phyloP scores from a whole-genome alignment of 2,888 invertebrate species.

The Brenthis hecate region DNA sequence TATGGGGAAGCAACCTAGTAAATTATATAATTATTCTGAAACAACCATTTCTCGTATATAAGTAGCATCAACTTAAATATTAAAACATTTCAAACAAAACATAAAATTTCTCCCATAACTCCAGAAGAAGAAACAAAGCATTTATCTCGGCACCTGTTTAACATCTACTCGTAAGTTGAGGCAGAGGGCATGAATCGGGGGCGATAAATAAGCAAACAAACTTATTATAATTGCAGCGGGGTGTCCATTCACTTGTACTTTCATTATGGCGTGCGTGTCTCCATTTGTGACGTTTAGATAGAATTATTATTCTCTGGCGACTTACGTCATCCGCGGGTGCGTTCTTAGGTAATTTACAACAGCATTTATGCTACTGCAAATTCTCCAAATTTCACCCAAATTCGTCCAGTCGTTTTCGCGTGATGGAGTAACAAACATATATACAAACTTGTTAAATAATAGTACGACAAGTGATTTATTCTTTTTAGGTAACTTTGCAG shows the following conservation, averaged over 20 bases:
- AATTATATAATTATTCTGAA: too few species aligned
- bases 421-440: too few species aligned
- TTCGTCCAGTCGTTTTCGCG: too few species aligned
- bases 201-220: slow-evolving; percentile 35
- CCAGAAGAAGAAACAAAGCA: slow-evolving; percentile 8
- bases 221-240: slow-evolving; percentile 49
- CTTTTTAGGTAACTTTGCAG: too few species aligned
- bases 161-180: slow-evolving; percentile 27
- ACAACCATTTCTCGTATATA: too few species aligned
- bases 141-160: slow-evolving; percentile 38
- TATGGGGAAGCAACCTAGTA: too few species aligned
- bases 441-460: too few species aligned
- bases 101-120: slow-evolving; percentile 10
- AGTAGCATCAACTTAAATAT: not conserved
- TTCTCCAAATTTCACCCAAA: too few species aligned
- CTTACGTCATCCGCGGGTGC: too few species aligned
- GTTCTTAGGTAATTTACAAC: too few species aligned
- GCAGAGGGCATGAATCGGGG: slow-evolving; percentile 23
- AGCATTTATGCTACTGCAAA: too few species aligned
- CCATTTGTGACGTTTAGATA: not conserved
- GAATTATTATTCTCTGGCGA: not conserved
- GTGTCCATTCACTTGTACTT: slow-evolving; percentile 80
- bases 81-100: not conserved
- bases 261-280: slow-evolving; percentile 65
- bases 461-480: too few species aligned